Percentiles rank a stretch among this genome's conserved stretches.
Evolutionary conservation across 2,797 vertebrate genomes (phyloP).

Genomic region (Miichthys miiuy): DNA sequence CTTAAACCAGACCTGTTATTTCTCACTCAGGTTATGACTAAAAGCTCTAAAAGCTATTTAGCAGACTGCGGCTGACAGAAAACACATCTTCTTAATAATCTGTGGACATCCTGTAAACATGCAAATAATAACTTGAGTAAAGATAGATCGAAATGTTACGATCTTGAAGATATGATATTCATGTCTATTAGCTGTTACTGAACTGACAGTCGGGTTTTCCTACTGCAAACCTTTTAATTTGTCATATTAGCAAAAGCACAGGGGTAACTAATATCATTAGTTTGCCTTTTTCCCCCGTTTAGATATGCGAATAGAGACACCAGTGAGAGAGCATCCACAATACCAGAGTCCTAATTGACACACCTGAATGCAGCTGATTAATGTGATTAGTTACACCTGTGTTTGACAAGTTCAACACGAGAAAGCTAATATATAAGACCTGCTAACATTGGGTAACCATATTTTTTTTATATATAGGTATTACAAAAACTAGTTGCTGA

Average conservation of each 20-base stretch:
- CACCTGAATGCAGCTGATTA: constrained; percentile 14
- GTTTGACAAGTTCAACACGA: not conserved
- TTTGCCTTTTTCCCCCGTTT: not conserved
- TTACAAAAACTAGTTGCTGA: not conserved
- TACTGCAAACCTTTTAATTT: not conserved
- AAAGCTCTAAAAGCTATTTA: too few relatives aligned
- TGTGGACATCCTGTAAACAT: not conserved
- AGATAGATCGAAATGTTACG: not conserved
- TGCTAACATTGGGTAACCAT: not conserved
- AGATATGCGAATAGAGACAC: not conserved
- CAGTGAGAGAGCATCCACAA: not conserved
- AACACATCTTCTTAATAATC: not conserved
- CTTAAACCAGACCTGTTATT: not conserved
- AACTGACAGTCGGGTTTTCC: not conserved
- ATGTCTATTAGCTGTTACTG: not conserved
- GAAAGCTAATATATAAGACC: not conserved
- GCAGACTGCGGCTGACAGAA: not conserved
- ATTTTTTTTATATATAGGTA: too few relatives aligned
- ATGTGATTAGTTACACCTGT: constrained; percentile 21
- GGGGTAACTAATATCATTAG: not conserved
- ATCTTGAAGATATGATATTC: not conserved
- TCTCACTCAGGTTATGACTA: not conserved
- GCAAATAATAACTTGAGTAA: not conserved
- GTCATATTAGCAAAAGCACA: not conserved
- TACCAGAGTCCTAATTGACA: not conserved